Evolutionary conservation across 2,797 vertebrate genomes (phyloP).

Genomic region (Rhincodon typus): DNA sequence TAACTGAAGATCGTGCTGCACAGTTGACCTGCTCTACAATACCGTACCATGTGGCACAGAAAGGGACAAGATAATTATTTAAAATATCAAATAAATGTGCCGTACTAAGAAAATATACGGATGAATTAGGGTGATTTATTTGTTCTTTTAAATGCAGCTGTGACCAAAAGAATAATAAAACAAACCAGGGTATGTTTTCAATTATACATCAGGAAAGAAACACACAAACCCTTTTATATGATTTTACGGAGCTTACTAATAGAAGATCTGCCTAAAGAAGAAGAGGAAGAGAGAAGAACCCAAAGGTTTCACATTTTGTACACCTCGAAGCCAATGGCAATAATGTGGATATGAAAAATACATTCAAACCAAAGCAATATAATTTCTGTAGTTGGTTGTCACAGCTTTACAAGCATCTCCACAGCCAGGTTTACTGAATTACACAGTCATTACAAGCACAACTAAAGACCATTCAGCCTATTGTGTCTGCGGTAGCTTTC

Average conservation of each 20-base stretch:
- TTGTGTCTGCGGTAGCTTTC: too few species aligned
- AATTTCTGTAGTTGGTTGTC: not conserved
- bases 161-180: constrained; percentile 22
- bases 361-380: not conserved
- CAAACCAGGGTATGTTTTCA: constrained; percentile 12
- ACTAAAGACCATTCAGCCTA: too few species aligned
- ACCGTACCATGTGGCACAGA: not conserved
- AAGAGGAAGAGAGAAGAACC: not conserved
- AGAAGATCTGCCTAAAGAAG: not conserved
- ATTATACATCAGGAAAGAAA: not conserved
- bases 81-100: constrained; percentile 20
- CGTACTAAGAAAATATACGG: constrained; percentile 19
- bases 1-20: not conserved
- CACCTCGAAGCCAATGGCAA: not conserved
- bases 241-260: not conserved
- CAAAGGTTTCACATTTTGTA: not conserved
- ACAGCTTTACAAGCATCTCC: not conserved
- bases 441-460: too few species aligned
- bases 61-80: constrained; percentile 31
- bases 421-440: not conserved
- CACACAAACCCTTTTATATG: not conserved
- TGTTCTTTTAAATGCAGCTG: constrained; percentile 30
- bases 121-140: constrained; percentile 32
- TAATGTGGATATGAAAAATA: not conserved
- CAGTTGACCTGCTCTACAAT: not conserved